Base-by-base conservation (phyloP, 92 coral and sea anemone species). In the Epizoanthus ramosus region DNA sequence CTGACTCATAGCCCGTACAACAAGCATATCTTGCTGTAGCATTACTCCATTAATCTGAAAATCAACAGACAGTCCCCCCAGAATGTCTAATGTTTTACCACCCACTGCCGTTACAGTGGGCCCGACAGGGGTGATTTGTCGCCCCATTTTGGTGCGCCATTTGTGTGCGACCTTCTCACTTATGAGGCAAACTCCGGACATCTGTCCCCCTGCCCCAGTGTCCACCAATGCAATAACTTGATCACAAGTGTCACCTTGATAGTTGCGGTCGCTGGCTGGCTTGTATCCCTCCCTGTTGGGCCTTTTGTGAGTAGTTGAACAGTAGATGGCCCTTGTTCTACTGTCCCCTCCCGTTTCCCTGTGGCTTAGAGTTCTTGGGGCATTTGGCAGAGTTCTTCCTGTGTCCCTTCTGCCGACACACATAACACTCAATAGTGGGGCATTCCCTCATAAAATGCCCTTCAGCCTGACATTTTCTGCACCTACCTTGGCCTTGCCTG, bases 1-100 rank as follows among this genome's bases (percentile, higher is more conserved):
- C 66, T 75, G 81, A 24, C 65, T 75, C 79, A 73, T 73, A 2
- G 31, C 79, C 43, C 63, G 79, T 3, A 43, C 79, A 14, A 73
- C 79, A 54, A 50, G 28, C 75, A 70, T 57, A 15, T 60, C 28
- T 6, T 60, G 28, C 65, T 60, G 65, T 18, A 60, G 4, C 23
- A 60, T 18, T 60, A 18, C 65, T 8, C 65, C 65, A 18, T 60
- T 60, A 15, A 60, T 19, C 23, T 21, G 31, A 21, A 63, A 63
- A 63, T 63, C 68, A 25, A 63, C 68, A 21, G 35, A 25, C 23
- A 63, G 23, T 23, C 22, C 68, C 28, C 31, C 68, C 68, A 63
- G 33, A 63, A 63, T 23, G 28, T 63, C 12, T 63, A 63, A n/a
- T 23, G 68, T 63, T 63, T 23, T 25, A 1, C 68, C 37, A 18